Conservation (phyloP, 2,888 invertebrate species). For the Idaea biselata region DNA sequence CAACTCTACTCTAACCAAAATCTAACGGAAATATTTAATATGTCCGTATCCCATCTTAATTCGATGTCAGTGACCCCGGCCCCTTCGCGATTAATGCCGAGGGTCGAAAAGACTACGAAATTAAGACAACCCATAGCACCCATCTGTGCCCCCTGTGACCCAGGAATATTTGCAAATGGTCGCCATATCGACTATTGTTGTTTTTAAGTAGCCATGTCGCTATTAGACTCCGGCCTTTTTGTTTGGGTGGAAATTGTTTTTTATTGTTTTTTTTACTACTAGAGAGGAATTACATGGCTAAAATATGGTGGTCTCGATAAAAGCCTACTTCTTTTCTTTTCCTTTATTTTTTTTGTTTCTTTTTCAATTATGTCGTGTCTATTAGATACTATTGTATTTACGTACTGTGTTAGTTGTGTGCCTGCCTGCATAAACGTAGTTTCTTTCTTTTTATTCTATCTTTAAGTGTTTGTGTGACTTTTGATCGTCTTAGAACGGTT, state of each 20-base stretch:
- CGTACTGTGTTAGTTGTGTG: too few relatives aligned
- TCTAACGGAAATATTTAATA: slow-evolving; percentile 12
- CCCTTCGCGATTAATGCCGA: slow-evolving; percentile 75
- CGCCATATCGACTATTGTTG: slow-evolving; percentile 43
- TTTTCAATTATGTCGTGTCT: too few relatives aligned
- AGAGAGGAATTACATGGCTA: not conserved
- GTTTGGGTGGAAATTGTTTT: slow-evolving; percentile 6
- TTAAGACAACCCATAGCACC: slow-evolving; percentile 72
- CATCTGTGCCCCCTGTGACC: slow-evolving; percentile 60
- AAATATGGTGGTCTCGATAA: too few relatives aligned
- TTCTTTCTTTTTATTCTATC: too few relatives aligned
- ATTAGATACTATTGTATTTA: too few relatives aligned
- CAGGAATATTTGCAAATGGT: slow-evolving; percentile 41
- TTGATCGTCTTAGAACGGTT: too few relatives aligned
- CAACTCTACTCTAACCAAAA: not conserved
- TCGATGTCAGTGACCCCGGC: slow-evolving; percentile 66
- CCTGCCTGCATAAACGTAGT: too few relatives aligned
- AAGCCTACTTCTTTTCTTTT: too few relatives aligned
- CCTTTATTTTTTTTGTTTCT: too few relatives aligned
- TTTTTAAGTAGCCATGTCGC: slow-evolving; percentile 27
- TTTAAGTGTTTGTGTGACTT: too few relatives aligned
- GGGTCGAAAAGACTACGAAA: slow-evolving; percentile 74
- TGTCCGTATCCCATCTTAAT: slow-evolving; percentile 63
- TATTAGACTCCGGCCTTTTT: not conserved
- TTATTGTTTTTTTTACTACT: not conserved